Evolutionary conservation across 1,140 invertebrate species (phyloP), one percentile per base, ranked within the genome.

Genomic region (Drosophila nigrodunni): DNA sequence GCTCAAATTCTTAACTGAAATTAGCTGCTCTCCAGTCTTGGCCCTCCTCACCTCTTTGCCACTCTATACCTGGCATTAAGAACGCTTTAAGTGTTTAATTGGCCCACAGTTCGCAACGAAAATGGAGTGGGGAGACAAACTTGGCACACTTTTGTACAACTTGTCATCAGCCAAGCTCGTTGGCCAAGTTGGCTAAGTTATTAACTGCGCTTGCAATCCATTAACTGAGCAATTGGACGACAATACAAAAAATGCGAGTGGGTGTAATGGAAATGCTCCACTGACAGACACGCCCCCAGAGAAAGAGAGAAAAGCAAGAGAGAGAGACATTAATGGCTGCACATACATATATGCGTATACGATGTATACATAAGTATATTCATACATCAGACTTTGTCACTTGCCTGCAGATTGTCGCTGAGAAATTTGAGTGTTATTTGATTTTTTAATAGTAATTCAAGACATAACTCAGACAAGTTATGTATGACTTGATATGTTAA

Each of bases 161-260:
- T 50, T 65, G 61, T 54, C 61, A 54, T 44, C 61, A 30, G 49
- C 18, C 60, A 54, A 34, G 8, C 11, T 18, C 7, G 10, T 49
- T 62, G 50, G 60, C 55, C 35, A 60, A 30, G 9, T 71, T 49
- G 34, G 46, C 52, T 78, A 71, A 79, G 78, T 86, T 87, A 87
- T 86, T 87, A 87, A 73, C 82, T 71, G 82, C 78, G 82, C 82
- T 79, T 74, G 83, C 79, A 70, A 87, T 87, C 83, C 83, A 87
- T 87, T 87, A 87, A 72, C 52, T 77, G 47, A 47, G 55, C 82
- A 86, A 87, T 87, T 86, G 82, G 77, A 80, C 68, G 65, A 62
- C 67, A 69, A 44, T 55, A 39, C 30, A 43, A 50, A 50, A 39
- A 65, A 41, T 8, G 41, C 25, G 83, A 47, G 82, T 87, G 77